Percentiles rank a stretch among this genome's conserved stretches.
phyloP scores from a whole-genome alignment of 2,888 invertebrate genomes.

The Luperina nickerlii region DNA sequence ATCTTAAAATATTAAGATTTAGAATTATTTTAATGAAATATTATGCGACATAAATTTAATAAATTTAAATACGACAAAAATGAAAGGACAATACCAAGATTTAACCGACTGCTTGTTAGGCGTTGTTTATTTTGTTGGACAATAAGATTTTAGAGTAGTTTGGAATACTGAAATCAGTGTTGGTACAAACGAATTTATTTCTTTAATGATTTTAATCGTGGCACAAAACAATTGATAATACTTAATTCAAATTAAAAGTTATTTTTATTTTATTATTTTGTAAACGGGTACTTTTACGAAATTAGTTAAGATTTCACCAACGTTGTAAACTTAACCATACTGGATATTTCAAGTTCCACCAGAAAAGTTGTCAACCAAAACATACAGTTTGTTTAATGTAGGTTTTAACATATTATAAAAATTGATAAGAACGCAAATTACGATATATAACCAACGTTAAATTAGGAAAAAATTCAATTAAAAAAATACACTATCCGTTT shows the following conservation, averaged over 20 bases:
- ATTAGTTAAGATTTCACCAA: not conserved
- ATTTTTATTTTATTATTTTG: not conserved
- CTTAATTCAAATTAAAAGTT: not conserved
- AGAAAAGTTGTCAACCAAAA: not conserved
- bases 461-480: not conserved
- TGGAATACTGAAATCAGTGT: not conserved
- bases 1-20: not conserved
- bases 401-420: not conserved
- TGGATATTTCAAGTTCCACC: not conserved
- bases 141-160: not conserved
- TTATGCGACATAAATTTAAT: not conserved
- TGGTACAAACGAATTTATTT: not conserved
- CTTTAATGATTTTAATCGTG: not conserved
- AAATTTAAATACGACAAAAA: not conserved
- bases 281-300: not conserved
- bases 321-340: not conserved
- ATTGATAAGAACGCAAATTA: not conserved
- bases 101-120: not conserved
- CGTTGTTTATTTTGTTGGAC: not conserved
- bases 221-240: not conserved
- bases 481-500: not conserved
- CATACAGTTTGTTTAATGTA: not conserved
- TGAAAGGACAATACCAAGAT: not conserved
- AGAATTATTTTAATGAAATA: not conserved
- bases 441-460: not conserved